A percentile compares a stretch with the other conserved stretches of the same genome.
Conservation (phyloP, 1,140 invertebrate genomes). For the Calephelis virginiensis region DNA sequence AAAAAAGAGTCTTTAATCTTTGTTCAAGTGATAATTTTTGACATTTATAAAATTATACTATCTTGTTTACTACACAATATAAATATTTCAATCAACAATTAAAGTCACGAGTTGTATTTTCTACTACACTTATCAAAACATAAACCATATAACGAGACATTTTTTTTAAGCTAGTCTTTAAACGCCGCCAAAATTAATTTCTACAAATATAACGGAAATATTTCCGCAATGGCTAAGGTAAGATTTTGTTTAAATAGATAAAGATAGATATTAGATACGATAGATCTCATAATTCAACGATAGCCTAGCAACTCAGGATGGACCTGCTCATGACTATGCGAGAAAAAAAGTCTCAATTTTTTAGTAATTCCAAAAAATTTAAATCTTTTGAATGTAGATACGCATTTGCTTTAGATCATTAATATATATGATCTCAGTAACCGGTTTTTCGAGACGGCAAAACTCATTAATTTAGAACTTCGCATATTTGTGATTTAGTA, state of each 20-base stretch:
- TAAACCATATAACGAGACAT: neutral
- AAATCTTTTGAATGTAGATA: neutral
- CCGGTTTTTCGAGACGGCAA: slow-evolving; percentile 2
- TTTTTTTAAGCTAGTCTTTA: slow-evolving; percentile 26
- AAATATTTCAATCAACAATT: neutral
- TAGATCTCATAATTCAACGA: too few relatives aligned
- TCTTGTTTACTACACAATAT: neutral
- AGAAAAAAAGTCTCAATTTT: too few relatives aligned
- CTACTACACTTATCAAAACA: neutral
- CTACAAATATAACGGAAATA: slow-evolving; percentile 71
- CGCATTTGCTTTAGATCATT: slow-evolving; percentile 45
- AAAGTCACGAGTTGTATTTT: neutral
- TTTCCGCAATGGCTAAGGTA: slow-evolving; percentile 69
- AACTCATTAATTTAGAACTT: neutral
- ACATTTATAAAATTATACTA: neutral
- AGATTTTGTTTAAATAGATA: slow-evolving; percentile 19
- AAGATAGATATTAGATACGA: too few relatives aligned
- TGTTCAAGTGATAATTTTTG: too few relatives aligned
- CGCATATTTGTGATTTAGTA: neutral
- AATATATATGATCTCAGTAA: slow-evolving; percentile 21
- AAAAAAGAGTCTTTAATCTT: too few relatives aligned
- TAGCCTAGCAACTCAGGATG: too few relatives aligned
- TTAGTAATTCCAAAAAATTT: too few relatives aligned
- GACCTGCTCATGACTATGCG: too few relatives aligned
- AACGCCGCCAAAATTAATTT: slow-evolving; percentile 69